Percentiles rank a stretch among this genome's conserved stretches.
phyloP scores from a whole-genome alignment of 1,140 invertebrate species.

The Hyposmocoma kahamanoa region DNA sequence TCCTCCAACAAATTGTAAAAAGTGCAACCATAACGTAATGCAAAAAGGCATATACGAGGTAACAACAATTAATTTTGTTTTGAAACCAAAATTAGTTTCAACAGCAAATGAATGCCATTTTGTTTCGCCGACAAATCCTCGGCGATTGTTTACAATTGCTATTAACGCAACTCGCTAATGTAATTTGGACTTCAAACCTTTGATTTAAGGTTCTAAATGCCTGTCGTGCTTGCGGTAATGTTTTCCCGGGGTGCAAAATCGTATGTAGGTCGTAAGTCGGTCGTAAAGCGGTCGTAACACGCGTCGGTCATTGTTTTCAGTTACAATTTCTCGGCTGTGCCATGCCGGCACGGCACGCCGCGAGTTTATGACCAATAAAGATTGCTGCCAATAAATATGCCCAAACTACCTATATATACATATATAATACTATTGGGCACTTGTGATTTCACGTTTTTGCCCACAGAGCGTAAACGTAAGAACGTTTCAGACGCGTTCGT shows the following conservation, averaged over 20 bases:
- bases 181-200: background rate
- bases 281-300: slow-evolving; percentile 34
- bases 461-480: no score
- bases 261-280: background rate
- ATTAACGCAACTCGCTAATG: no score
- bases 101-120: no score
- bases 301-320: slow-evolving; percentile 31
- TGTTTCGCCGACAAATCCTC: background rate
- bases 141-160: no score
- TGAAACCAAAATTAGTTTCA: background rate
- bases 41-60: no score
- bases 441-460: no score
- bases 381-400: slow-evolving; percentile 38
- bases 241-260: no score
- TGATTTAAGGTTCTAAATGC: background rate
- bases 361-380: slow-evolving; percentile 54
- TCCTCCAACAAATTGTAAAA: no score
- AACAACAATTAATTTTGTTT: background rate
- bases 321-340: slow-evolving; percentile 24
- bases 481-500: no score
- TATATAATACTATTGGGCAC: no score
- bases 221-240: background rate
- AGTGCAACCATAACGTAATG: no score
- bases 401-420: background rate
- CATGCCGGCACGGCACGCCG: slow-evolving; percentile 9